These are phyloP conservation scores for Nomada fucata DNA, from an alignment of 2,888 invertebrate genomes.

Conservation along the genomic window DNA sequence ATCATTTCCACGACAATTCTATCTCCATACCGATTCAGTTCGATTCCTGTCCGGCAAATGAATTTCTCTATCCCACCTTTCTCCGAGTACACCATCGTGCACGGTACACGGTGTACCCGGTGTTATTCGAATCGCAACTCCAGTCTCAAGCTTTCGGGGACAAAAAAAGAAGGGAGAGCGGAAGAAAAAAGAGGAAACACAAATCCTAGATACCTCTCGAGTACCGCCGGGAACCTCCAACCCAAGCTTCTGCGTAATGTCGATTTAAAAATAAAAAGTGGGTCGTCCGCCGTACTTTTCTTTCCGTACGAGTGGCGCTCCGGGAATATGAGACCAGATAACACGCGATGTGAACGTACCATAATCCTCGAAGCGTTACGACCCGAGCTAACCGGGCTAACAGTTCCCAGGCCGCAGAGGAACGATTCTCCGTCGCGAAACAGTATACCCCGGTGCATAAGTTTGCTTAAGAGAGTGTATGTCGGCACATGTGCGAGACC, in stretches of 20 bases:
- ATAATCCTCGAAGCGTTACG: conserved; percentile 77
- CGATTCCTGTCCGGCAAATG: neutral
- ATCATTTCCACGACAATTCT: neutral
- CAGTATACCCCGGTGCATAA: conserved; percentile 44
- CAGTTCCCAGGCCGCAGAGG: conserved; percentile 76
- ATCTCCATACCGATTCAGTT: too few species aligned
- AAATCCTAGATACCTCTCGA: neutral
- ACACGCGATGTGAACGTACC: conserved; percentile 71
- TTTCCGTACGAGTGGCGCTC: conserved; percentile 43
- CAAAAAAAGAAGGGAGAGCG: neutral
- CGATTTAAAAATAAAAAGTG: neutral
- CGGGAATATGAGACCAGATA: conserved; percentile 56
- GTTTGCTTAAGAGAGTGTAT: conserved; percentile 22
- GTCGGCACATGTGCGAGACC: conserved; percentile 42
- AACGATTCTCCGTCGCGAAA: conserved; percentile 62
- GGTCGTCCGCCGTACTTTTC: conserved; percentile 19
- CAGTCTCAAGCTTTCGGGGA: neutral
- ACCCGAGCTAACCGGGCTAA: conserved; percentile 77
- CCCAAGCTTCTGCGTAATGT: neutral
- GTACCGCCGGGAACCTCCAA: neutral
- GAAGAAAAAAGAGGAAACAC: too few species aligned
- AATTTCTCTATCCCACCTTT: conserved; percentile 4
- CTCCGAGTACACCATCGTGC: neutral
- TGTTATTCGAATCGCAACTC: conserved; percentile 9
- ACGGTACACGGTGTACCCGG: neutral